Evolutionary conservation across 2,797 vertebrate genomes (phyloP), one percentile per base, ranked within the genome.

Genomic region (Alectoris magna): DNA sequence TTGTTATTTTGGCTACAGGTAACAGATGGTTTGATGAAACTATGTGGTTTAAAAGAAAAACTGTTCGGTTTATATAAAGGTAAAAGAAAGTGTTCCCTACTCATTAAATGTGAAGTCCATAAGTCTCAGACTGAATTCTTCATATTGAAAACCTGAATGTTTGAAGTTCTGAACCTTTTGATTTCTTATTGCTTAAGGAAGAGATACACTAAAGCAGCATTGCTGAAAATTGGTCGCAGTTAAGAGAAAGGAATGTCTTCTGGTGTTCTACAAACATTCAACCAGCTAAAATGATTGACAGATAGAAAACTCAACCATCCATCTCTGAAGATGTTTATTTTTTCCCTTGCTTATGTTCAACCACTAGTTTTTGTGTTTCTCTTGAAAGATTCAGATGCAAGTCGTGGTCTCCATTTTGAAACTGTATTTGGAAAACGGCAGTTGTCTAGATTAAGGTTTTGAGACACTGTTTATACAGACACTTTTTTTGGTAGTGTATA

Each of bases 21-120:
- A 91, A 83, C 87, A 93, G 91, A 96, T 94, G 91, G 87, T 71
- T 75, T 91, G 83, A 81, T 87, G 72, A 87, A 94, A 95, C 69
- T 92, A 71, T 68, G 55, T n/a, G 64, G 46, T 88, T 96, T 91
- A 88, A 71, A 74, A 84, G 43, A 56, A 87, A 84, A 5, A 3
- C 19, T 82, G 26, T 48, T 84, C n/a, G 27, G 27, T 94, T 84
- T 83, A 72, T 60, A 71, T 12, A 79, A 89, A 84, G 64, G 55
- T 77, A 78, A 75, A 87, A 66, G 16, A 60, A 64, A 41, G 6
- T 39, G 24, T 87, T 91, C 64, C 16, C 15, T 90, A 64, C 56
- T 79, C 87, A 71, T 60, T 73, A 64, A 70, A 89, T 72, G 16
- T 82, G 31, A 90, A 84, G 34, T 46, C 62, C 74, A 2, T 48